phyloP scores from a whole-genome alignment of 1,140 invertebrate genomes.

The Phortica variegata region DNA sequence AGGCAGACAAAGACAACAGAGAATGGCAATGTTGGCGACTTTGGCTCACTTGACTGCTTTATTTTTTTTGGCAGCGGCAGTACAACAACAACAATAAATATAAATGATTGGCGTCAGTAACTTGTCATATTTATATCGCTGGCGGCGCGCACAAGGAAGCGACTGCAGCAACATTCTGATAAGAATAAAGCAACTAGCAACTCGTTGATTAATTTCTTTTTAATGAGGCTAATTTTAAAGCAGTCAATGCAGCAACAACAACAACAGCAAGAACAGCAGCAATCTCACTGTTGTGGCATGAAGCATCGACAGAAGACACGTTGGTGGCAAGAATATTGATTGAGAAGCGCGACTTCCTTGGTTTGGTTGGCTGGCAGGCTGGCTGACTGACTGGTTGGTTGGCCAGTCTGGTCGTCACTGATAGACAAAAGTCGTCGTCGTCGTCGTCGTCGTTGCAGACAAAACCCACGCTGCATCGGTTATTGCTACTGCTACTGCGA shows the following conservation, averaged over 20 bases:
- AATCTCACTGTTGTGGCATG: too few species aligned
- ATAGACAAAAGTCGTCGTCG: slow-evolving; percentile 19
- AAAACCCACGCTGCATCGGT: slow-evolving; percentile 15
- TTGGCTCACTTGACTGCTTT: background rate
- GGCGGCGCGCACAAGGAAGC: slow-evolving; percentile 2
- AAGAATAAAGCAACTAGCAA: slow-evolving; percentile 15
- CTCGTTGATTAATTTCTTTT: slow-evolving; percentile 8
- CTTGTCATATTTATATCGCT: slow-evolving; percentile 40
- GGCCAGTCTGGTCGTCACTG: slow-evolving; percentile 11
- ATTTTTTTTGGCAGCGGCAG: background rate
- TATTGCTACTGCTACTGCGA: too few species aligned
- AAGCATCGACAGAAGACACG: background rate
- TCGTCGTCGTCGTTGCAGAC: slow-evolving; percentile 9
- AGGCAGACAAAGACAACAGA: too few species aligned
- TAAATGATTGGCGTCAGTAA: slow-evolving; percentile 38
- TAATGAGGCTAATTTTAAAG: slow-evolving; percentile 45
- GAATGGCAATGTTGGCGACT: too few species aligned
- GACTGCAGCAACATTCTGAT: slow-evolving; percentile 18
- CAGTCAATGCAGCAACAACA: too few species aligned
- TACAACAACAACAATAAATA: too few species aligned
- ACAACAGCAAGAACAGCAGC: too few species aligned
- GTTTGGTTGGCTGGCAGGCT: too few species aligned
- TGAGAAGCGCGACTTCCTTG: too few species aligned
- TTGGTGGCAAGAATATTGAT: slow-evolving; percentile 5
- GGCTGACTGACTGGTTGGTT: too few species aligned